Evolutionary conservation across 2,113 vertebrate genomes (phyloP).

Genomic region (Strix uralensis): DNA sequence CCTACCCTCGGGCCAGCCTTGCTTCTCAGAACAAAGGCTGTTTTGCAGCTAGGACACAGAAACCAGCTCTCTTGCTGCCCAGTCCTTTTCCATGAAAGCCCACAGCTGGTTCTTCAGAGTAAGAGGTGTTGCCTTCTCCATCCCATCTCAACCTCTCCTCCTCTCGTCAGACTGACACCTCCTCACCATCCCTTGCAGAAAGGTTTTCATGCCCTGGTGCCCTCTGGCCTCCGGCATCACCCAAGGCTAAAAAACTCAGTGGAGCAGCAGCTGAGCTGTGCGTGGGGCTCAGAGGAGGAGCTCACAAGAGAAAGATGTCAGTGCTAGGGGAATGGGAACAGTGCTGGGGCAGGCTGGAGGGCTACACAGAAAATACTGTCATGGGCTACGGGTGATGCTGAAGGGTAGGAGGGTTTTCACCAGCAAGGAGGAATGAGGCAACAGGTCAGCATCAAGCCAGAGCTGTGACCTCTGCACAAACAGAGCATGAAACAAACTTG

Average conservation of each 20-base stretch:
- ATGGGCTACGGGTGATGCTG: background rate
- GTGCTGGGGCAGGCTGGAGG: background rate
- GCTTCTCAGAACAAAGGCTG: background rate
- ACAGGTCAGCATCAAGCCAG: background rate
- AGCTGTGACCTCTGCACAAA: background rate
- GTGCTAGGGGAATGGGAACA: background rate
- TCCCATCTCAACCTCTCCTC: background rate
- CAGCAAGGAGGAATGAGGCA: background rate
- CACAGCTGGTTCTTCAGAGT: rapidly evolving
- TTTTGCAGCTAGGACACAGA: background rate
- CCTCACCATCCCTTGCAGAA: background rate
- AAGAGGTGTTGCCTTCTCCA: background rate
- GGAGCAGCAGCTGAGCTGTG: background rate
- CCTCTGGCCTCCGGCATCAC: background rate
- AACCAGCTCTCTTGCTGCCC: background rate
- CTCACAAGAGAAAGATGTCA: background rate
- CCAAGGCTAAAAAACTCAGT: background rate
- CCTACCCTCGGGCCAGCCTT: background rate
- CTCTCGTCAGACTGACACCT: background rate
- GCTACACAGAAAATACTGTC: rapidly evolving
- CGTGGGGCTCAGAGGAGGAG: background rate
- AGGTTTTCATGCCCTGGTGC: background rate
- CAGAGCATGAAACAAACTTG: background rate
- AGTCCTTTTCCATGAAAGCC: background rate
- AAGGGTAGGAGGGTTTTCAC: background rate